Evolutionary conservation across 1,140 invertebrate genomes (phyloP), one percentile per base, ranked within the genome.

Genomic region (Uloborus diversus): DNA sequence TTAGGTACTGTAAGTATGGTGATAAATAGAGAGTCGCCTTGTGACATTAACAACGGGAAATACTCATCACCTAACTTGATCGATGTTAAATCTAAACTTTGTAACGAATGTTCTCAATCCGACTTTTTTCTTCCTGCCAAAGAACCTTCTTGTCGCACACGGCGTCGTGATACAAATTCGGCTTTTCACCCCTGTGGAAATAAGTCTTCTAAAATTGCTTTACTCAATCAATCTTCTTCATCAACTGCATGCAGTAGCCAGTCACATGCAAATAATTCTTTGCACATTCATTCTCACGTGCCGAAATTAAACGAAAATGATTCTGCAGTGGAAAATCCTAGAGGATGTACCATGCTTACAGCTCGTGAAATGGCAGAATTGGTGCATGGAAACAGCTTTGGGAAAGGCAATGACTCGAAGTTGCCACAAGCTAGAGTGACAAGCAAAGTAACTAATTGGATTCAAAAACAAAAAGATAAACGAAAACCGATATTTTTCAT

Each of bases 391-490:
- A 78, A 56, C 17, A 53, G 3, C 23, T 47, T 13, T 23, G 30
- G 30, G 20, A 70, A 70, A 33, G 1, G 20, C 20, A 23, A 13
- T 4, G 73, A 65, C 14, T 14, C 47, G 1, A 78, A 66, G 66
- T 11, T 56, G 3, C 61, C 25, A 11, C 73, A 78, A 37, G 25
- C 20, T 30, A 27, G 62, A 14, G 73, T 78, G n/a, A 66, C 73
- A 1, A 69, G 30, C 35, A 68, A 68, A 61, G 65, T 79, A 1
- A 57, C 64, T 4, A 69, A 20, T 53, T 79, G 76, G 76, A 68
- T 79, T 59, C 76, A 79, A n/a, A 79, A 49, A 30, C 76, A 79
- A 28, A 79, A 69, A 25, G 57, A 61, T 35, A 79, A 79, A 79
- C 25, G 76, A n/a, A 79, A 79, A 23, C 65, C 76, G 1, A 37